Base-by-base conservation (phyloP, 2,113 vertebrate species). In the Shinisaurus crocodilurus region DNA sequence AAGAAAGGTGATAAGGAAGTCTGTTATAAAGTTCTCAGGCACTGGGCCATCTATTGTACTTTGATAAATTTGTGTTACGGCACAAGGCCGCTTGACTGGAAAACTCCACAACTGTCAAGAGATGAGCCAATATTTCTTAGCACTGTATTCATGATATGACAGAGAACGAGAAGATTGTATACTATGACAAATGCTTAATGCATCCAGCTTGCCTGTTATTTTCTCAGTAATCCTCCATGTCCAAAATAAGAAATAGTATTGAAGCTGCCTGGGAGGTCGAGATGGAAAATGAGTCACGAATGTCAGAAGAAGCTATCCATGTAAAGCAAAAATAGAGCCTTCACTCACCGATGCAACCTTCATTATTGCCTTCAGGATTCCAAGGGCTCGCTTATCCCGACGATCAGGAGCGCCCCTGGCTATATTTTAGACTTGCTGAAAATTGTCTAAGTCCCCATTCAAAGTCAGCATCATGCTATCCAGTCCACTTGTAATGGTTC, bases 101-200 rank as follows among this genome's bases (percentile, higher is more conserved):
- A 92, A 43, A 43, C 60, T 90, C 85, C 18, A 37, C 50, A 88
- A 90, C 90, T 90, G 23, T 67, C 34, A 63, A 82, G 37, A 85
- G 50, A 29, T 0, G 57, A 40, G 23, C 37, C 82, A n/a, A 57
- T 75, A 34, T 80, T 86, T 86, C 84, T 81, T 86, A 34, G 48
- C 65, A 57, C 75, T 87, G 79, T 94, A 93, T 82, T 72, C 45
- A 79, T 34, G 60, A 63, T 54, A 8, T 75, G 50, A 85, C 63
- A 54, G n/a, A 90, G 85, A 87, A 80, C 54, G 32, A 34, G 65
- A 92, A 81, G 32, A 90, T 45, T 89, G 79, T 82, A 82, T 89
- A 82, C 88, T 60, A 74, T 82, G 88, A 89, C 88, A 89, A 89
- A 89, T 89, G 88, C 67, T 89, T 82, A 89, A 89, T 89, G 88